Base-by-base conservation (phyloP, 2,113 vertebrate species). In the Gobius niger region DNA sequence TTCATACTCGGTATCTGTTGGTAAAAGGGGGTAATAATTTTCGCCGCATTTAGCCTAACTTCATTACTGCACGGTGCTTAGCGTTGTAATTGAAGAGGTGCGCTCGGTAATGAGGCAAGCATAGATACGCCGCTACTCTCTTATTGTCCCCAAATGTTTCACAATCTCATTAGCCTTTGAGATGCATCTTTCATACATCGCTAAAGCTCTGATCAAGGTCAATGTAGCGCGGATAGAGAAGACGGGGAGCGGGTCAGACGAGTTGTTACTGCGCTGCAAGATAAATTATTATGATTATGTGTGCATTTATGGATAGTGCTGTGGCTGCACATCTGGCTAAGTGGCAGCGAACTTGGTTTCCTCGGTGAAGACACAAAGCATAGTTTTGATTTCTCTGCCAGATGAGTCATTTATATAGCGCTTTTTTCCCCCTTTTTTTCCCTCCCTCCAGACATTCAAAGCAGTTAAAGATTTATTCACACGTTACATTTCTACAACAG, bases 91-190 rank as follows among this genome's bases (percentile, higher is more conserved):
- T 76, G 60, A 83, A 79, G 79, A 80, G 47, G 56, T 72, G 42
- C 65, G 40, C 54, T 60, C 40, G 49, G 14, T 78, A 86, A 85
- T 85, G 77, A 82, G 63, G 51, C 64, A 65, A 59, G 10, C 63
- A 67, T 24, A 72, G 40, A 60, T 67, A 41, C 51, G 77, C 50
- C 63, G 81, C 16, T 16, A 52, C 72, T 74, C 63, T 81, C 61
- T 63, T 57, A 81, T 72, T 66, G 59, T 67, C 76, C 47, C 71
- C 62, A 68, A 83, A n/a, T 73, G 52, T 66, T 75, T 70, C 60
- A 60, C 76, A 73, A 78, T 73, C 72, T 79, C 68, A 84, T 84
- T 84, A 83, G 65, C 51, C 68, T 77, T 47, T 72, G 64, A 81
- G 69, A 76, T 67, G 66, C 56, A 70, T 82, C 73, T 64, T 77